phyloP scores from a whole-genome alignment of 2,888 invertebrate genomes.

The Pyrocoelia pectoralis region DNA sequence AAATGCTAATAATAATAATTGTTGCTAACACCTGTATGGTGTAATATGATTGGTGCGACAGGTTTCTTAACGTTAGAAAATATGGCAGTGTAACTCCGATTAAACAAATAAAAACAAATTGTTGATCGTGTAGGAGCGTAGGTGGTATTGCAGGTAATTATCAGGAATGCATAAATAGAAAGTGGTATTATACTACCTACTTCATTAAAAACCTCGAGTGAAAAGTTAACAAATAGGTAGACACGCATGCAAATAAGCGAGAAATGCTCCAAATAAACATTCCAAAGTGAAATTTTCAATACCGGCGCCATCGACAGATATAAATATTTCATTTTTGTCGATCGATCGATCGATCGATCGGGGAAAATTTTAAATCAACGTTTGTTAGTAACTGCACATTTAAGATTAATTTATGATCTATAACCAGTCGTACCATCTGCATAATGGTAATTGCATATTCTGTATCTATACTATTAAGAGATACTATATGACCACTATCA shows the following conservation, averaged over 20 bases:
- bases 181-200: constrained; percentile 46
- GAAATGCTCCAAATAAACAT: constrained; percentile 4
- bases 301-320: not conserved
- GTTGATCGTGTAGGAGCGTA: constrained; percentile 47
- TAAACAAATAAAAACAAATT: constrained; percentile 34
- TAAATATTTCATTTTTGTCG: not conserved
- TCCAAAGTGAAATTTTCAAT: not conserved
- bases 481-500: constrained; percentile 11
- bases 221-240: constrained; percentile 16
- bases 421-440: constrained; percentile 17
- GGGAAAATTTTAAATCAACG: not conserved
- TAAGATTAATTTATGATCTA: not conserved
- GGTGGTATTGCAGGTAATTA: constrained; percentile 53
- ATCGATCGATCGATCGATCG: too few species aligned
- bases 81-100: constrained; percentile 31
- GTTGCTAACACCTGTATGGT: constrained; percentile 49
- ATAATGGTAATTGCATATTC: constrained; percentile 20
- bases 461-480: constrained; percentile 17
- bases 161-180: constrained; percentile 55
- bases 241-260: constrained; percentile 24
- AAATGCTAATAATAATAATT: constrained; percentile 45
- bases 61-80: constrained; percentile 41
- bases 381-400: not conserved
- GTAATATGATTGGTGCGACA: constrained; percentile 48
- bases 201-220: constrained; percentile 31